A percentile compares a stretch with the other conserved stretches of the same genome.
Evolutionary conservation across 2,888 invertebrate species (phyloP).

Genomic region (Selenia dentaria): DNA sequence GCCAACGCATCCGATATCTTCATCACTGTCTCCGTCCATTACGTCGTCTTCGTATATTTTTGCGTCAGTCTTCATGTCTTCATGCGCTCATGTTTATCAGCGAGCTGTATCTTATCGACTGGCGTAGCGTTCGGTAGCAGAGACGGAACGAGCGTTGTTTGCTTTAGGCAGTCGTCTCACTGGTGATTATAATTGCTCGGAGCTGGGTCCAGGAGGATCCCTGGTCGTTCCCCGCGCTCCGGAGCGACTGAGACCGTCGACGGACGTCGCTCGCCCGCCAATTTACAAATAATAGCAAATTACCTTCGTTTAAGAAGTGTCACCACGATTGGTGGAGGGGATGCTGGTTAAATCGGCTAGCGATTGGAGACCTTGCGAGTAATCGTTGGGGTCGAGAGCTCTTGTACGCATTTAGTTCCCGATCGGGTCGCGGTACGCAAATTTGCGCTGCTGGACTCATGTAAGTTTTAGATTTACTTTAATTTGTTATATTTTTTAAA

Average conservation of each 20-base stretch:
- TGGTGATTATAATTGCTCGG: constrained; percentile 40
- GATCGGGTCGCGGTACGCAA: constrained; percentile 57
- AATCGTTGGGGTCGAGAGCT: constrained; percentile 70
- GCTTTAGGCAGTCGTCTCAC: constrained; percentile 55
- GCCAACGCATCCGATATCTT: constrained; percentile 65
- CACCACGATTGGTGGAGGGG: constrained; percentile 81
- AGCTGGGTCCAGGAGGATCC: constrained; percentile 63
- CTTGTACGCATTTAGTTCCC: constrained; percentile 61
- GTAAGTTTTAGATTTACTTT: constrained; percentile 49
- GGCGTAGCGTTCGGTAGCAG: constrained; percentile 58
- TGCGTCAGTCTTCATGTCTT: constrained; percentile 61
- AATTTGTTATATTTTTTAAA: constrained; percentile 10
- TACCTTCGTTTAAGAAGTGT: constrained; percentile 84
- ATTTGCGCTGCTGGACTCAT: constrained; percentile 46
- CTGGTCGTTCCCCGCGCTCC: constrained; percentile 56
- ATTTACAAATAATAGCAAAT: constrained; percentile 84
- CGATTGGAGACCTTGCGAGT: constrained; percentile 80
- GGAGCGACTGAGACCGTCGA: constrained; percentile 70
- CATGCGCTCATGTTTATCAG: constrained; percentile 68
- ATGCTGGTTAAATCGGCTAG: constrained; percentile 79
- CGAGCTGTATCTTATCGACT: constrained; percentile 77
- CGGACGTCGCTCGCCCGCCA: constrained; percentile 77
- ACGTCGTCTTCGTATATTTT: constrained; percentile 72
- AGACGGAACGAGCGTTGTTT: constrained; percentile 64
- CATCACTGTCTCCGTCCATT: constrained; percentile 75